These are phyloP conservation scores for Monarcha castaneiventris DNA, from an alignment of 2,113 vertebrate genomes.

Conservation along the genomic window DNA sequence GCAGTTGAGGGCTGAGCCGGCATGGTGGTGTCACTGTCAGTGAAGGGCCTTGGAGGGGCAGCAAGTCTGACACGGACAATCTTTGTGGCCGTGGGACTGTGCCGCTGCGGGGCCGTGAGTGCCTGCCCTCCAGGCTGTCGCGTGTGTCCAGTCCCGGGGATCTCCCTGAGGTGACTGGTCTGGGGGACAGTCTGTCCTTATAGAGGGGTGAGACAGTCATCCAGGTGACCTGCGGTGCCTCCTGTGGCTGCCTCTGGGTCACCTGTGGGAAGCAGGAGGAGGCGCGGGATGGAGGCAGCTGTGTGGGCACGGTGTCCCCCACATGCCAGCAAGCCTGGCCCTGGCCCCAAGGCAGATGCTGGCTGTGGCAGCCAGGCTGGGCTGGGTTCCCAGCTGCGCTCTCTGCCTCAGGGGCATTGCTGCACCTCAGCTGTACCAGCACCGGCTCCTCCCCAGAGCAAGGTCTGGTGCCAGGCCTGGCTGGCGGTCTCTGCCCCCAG, in stretches of 20 bases:
- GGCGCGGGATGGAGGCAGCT: accelerated
- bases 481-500: background rate
- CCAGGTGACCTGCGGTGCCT: background rate
- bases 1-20: background rate
- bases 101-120: background rate
- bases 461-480: no score
- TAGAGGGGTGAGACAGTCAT: accelerated
- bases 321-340: accelerated
- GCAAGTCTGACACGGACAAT: background rate
- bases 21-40: background rate
- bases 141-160: no score
- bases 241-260: accelerated
- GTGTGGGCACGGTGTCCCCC: accelerated
- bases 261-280: no score
- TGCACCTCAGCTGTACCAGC: background rate
- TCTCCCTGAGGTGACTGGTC: no score
- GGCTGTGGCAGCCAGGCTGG: no score
- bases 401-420: no score
- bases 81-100: background rate
- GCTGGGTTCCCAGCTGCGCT: no score
- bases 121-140: background rate
- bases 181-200: accelerated
- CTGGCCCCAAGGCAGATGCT: background rate
- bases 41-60: background rate
- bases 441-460: background rate